These are phyloP conservation scores for Mythimna vitellina DNA, from an alignment of 2,888 invertebrate genomes.

Conservation along the genomic window DNA sequence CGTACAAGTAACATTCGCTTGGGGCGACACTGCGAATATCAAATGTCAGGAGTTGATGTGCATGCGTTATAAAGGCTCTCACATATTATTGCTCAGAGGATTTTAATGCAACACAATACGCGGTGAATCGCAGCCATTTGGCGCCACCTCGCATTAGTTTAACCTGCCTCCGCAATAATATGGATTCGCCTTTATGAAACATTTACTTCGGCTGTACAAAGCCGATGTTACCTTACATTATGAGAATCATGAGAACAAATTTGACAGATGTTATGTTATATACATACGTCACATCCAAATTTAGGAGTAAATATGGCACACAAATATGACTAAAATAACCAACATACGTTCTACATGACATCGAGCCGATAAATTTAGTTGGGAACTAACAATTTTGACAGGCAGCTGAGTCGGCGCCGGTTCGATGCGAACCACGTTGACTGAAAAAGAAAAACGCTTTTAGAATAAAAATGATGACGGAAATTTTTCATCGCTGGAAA, in stretches of 20 bases:
- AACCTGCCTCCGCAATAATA: slow-evolving; percentile 38
- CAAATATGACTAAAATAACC: slow-evolving; percentile 69
- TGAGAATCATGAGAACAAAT: slow-evolving; percentile 44
- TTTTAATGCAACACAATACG: slow-evolving; percentile 53
- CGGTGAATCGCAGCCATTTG: slow-evolving; percentile 52
- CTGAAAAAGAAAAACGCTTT: slow-evolving; percentile 75
- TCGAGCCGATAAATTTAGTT: slow-evolving; percentile 74
- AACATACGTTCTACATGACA: slow-evolving; percentile 67
- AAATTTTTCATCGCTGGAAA: slow-evolving; percentile 19
- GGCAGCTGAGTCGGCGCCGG: slow-evolving; percentile 86
- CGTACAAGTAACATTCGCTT: slow-evolving; percentile 41
- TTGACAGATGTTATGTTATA: slow-evolving; percentile 61
- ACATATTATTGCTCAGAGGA: slow-evolving; percentile 46
- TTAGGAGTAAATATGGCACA: slow-evolving; percentile 74
- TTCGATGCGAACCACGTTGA: slow-evolving; percentile 85
- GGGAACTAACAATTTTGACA: slow-evolving; percentile 83
- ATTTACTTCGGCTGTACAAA: slow-evolving; percentile 40
- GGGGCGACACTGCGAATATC: slow-evolving; percentile 26
- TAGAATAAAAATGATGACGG: slow-evolving; percentile 35
- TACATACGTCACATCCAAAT: slow-evolving; percentile 43
- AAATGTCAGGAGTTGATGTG: slow-evolving; percentile 41
- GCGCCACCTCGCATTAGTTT: slow-evolving; percentile 32
- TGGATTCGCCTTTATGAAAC: slow-evolving; percentile 57
- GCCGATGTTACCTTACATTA: slow-evolving; percentile 41
- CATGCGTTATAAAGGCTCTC: slow-evolving; percentile 35